Evolutionary conservation across 2,888 invertebrate species (phyloP).

Genomic region (Tenthredo amoena): DNA sequence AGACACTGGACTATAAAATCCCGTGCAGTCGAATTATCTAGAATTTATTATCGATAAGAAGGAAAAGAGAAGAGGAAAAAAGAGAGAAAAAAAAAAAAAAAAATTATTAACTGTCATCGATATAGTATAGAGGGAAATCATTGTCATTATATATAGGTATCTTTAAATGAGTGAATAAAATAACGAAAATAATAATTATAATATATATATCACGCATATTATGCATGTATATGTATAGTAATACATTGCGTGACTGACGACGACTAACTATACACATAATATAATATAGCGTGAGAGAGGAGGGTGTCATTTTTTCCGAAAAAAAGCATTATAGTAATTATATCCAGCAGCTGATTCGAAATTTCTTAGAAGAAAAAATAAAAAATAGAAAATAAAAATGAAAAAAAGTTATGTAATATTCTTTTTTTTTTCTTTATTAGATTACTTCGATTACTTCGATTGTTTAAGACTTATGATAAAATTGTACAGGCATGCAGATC

Average conservation of each 20-base stretch:
- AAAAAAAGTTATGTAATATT: background rate
- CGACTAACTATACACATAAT: background rate
- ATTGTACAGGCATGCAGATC: background rate
- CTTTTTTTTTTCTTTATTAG: background rate
- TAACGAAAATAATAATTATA: background rate
- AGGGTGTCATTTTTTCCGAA: background rate
- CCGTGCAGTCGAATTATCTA: background rate
- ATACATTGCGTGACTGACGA: constrained; percentile 2
- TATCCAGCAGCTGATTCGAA: background rate
- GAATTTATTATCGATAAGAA: background rate
- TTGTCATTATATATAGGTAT: background rate
- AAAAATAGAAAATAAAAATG: background rate
- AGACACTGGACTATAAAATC: background rate
- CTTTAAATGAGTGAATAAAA: background rate
- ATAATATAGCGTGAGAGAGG: background rate
- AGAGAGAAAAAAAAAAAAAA: background rate
- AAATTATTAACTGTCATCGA: background rate
- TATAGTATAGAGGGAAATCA: background rate
- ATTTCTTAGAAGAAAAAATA: background rate
- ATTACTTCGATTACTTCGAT: background rate
- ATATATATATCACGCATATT: background rate
- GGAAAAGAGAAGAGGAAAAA: background rate
- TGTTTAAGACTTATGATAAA: background rate
- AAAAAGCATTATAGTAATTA: background rate
- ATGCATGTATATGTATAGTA: background rate